Evolutionary conservation across 1,140 invertebrate genomes (phyloP).

Genomic region (Drosophila cardini): DNA sequence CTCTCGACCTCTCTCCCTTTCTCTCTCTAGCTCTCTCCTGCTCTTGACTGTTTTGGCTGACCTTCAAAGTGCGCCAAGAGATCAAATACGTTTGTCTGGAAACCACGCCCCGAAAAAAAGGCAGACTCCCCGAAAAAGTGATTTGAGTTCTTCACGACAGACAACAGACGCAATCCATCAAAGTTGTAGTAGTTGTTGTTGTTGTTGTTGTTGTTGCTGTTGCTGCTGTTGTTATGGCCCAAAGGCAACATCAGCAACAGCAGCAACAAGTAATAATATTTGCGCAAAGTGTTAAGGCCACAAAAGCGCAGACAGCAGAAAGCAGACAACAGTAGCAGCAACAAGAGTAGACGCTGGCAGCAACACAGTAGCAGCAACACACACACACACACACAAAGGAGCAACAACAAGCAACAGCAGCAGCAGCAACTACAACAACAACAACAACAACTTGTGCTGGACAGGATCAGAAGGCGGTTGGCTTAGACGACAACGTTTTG

Average conservation of each 20-base stretch:
- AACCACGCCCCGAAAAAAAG: slow-evolving; percentile 19
- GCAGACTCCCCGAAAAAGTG: slow-evolving; percentile 18
- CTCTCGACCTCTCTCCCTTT: background rate
- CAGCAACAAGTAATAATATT: slow-evolving; percentile 65
- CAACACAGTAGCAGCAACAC: slow-evolving; percentile 41
- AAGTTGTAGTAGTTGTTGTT: slow-evolving; percentile 42
- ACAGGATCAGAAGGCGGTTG: slow-evolving; percentile 43
- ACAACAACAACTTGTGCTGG: slow-evolving; percentile 31
- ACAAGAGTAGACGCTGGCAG: slow-evolving; percentile 34
- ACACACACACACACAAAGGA: slow-evolving; percentile 5
- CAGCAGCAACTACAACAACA: slow-evolving; percentile 25
- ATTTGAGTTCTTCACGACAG: slow-evolving; percentile 58
- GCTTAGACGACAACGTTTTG: slow-evolving; percentile 76
- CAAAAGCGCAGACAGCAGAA: slow-evolving; percentile 73
- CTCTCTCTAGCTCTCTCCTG: background rate
- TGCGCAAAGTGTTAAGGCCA: slow-evolving; percentile 77
- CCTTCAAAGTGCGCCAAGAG: slow-evolving; percentile 39
- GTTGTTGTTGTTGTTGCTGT: slow-evolving; percentile 21
- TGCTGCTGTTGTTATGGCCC: slow-evolving; percentile 30
- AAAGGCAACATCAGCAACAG: slow-evolving; percentile 36
- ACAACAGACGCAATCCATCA: slow-evolving; percentile 68
- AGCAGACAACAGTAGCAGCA: slow-evolving; percentile 58
- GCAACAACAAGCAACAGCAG: slow-evolving; percentile 32
- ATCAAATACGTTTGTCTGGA: slow-evolving; percentile 32
- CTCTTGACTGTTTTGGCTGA: slow-evolving; percentile 10